phyloP scores from a whole-genome alignment of 2,888 invertebrate genomes.

The Pasiphila rectangulata region DNA sequence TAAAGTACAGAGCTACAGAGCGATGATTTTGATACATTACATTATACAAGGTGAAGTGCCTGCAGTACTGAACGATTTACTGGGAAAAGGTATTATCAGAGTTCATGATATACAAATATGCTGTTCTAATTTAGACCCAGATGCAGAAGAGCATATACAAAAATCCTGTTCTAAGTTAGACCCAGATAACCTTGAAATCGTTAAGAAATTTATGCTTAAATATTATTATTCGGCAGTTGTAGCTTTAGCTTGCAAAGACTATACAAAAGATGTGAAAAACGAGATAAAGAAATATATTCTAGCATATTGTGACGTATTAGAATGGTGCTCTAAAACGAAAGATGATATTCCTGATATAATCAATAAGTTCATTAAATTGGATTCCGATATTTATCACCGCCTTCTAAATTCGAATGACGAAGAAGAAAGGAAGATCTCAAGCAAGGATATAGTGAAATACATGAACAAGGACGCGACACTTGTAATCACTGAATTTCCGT shows the following conservation, averaged over 20 bases:
- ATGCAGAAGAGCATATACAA: slow-evolving; percentile 9
- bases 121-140: neutral
- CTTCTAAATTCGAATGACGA: neutral
- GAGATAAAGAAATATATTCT: neutral
- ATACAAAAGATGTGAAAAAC: neutral
- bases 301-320: slow-evolving; percentile 10
- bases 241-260: neutral
- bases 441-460: slow-evolving; percentile 9
- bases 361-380: slow-evolving; percentile 3
- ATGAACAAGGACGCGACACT: slow-evolving; percentile 21
- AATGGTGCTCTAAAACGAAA: slow-evolving; percentile 12
- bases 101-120: neutral
- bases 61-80: slow-evolving; percentile 4
- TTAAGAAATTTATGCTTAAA: slow-evolving; percentile 18
- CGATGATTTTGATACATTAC: slow-evolving; percentile 14
- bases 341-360: slow-evolving; percentile 15
- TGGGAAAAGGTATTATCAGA: neutral
- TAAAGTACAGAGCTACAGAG: neutral
- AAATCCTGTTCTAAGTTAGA: neutral
- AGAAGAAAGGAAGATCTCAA: slow-evolving; percentile 7
- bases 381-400: slow-evolving; percentile 2
- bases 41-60: slow-evolving; percentile 21
- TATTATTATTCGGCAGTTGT: slow-evolving; percentile 7
- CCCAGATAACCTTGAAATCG: slow-evolving; percentile 5
- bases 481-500: slow-evolving; percentile 15